A percentile compares a stretch with the other conserved stretches of the same genome.
phyloP scores from a whole-genome alignment of 2,113 vertebrate genomes.

The Leptodactylus fuscus region DNA sequence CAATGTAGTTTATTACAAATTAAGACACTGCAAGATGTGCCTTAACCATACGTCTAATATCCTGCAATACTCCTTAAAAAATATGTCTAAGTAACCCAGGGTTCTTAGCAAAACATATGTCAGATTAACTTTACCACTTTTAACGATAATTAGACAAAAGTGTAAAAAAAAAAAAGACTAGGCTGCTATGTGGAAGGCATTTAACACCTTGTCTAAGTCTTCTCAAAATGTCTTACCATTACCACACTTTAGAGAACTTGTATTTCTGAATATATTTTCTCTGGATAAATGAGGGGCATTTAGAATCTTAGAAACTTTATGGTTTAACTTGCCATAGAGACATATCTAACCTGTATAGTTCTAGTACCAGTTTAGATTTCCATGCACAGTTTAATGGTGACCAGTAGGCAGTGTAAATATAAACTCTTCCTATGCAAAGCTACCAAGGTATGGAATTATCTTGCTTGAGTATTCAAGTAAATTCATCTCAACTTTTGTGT shows the following conservation, averaged over 20 bases:
- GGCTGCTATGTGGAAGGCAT: constrained; percentile 12
- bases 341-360: no score
- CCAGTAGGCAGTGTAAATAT: no score
- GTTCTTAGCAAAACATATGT: constrained; percentile 9
- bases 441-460: no score
- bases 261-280: neutral
- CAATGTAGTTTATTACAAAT: neutral
- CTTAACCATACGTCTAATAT: no score
- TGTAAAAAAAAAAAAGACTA: constrained; percentile 27
- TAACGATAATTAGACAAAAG: constrained; percentile 25
- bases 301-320: no score
- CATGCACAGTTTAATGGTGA: no score
- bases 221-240: neutral
- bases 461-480: no score
- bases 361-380: no score
- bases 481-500: no score
- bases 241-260: neutral
- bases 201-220: constrained; percentile 24
- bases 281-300: no score
- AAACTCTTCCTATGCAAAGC: no score
- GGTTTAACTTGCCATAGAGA: no score
- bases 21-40: neutral
- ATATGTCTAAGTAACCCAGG: neutral
- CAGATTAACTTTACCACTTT: constrained; percentile 17
- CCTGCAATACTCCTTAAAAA: neutral